Percentiles rank a stretch among this genome's conserved stretches.
Conservation (phyloP, 2,888 invertebrate species). For the Mesorhabditis belari region DNA sequence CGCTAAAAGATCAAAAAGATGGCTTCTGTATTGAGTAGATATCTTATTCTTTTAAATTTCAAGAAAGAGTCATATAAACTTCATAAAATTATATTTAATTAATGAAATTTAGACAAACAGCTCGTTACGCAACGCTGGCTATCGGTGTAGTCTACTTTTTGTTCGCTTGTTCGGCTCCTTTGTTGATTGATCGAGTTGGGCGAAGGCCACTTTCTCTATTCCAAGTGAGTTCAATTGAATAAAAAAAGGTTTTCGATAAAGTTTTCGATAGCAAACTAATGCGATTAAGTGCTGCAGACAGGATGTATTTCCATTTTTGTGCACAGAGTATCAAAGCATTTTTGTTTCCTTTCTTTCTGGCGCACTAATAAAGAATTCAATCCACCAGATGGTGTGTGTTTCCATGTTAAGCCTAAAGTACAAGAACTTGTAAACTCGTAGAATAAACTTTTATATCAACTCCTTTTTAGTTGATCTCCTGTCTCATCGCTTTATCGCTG, state of each 20-base stretch:
- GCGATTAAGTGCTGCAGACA: too few species aligned
- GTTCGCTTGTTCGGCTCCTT: conserved; percentile 55
- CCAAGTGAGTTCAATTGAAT: too few species aligned
- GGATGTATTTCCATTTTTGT: background rate
- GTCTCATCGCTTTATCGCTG: background rate
- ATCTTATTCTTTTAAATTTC: too few species aligned
- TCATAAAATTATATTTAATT: background rate
- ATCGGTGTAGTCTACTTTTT: conserved; percentile 57
- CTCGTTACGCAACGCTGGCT: conserved; percentile 55
- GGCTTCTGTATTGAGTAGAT: too few species aligned
- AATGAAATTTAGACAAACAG: conserved; percentile 33
- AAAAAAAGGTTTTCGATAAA: too few species aligned
- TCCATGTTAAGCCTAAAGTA: too few species aligned
- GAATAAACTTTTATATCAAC: background rate
- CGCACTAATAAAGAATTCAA: too few species aligned
- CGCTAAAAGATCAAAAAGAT: too few species aligned
- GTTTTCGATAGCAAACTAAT: too few species aligned
- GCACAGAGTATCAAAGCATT: background rate
- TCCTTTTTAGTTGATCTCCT: background rate
- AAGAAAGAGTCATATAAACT: background rate
- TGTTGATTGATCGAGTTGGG: conserved; percentile 56
- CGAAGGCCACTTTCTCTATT: conserved; percentile 55
- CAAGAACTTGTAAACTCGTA: too few species aligned
- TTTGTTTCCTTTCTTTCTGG: too few species aligned
- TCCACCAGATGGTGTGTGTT: too few species aligned